Evolutionary conservation across 2,797 vertebrate species (phyloP), one percentile per base, ranked within the genome.

Genomic region (Artibeus jamaicensis): DNA sequence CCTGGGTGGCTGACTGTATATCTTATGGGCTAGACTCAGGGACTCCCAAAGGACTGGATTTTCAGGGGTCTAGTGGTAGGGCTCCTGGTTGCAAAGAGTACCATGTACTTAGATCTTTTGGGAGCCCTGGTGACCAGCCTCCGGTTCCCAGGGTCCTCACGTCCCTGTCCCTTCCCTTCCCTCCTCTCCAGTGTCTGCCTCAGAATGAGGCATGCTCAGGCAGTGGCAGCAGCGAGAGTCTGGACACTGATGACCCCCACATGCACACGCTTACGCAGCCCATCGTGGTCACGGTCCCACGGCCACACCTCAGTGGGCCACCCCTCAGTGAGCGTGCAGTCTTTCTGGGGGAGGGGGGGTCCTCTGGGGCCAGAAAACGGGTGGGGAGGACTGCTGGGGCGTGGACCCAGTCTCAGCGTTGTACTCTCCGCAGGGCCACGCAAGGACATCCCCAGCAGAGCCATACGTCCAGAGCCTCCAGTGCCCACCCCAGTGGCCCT

Each of bases 261-360:
- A 86, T 98, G 97, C 98, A 99, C 95, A 99, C 98, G 87, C 97
- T 99, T 73, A 98, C 98, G 74, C 98, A 99, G 89, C 99, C 99
- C 6, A 98, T 99, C 96, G 97, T 99, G 53, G 99, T 99, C 91
- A 99, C 99, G 0, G 95, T 98, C 86, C 98, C 98, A 77, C 78
- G 85, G 77, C 97, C 8, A 83, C 97, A 24, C 42, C 94, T 42
- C 57, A 68, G n/a, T n/a, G n/a, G 86, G 77, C 97, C 8, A 83
- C 97, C 26, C 42, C 94, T 42, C 57, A 68, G 96, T 97, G 83
- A 97, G 95, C 53, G 48, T 18, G 0, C 55, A 42, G 62, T 44
- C 32, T 42, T 37, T 9, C 46, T 7, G 44, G 73, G n/a, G 93
- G n/a, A 92, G 70, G 98, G 14, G 14, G 48, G 97, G 48, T 87